These are phyloP conservation scores for Eudyptes chrysolophus DNA, from an alignment of 2,113 vertebrate genomes.

Conservation along the genomic window DNA sequence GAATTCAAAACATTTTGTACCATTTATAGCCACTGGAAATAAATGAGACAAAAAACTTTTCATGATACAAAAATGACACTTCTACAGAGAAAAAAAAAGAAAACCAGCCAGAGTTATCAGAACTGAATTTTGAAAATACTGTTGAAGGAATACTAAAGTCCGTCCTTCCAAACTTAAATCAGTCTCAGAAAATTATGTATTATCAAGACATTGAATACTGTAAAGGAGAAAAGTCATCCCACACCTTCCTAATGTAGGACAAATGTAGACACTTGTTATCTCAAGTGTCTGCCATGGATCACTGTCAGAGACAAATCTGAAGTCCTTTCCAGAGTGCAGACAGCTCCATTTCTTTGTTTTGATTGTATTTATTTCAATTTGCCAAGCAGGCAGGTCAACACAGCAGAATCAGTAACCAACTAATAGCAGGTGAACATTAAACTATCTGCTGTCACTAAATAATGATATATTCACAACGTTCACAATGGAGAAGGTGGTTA, in stretches of 20 bases:
- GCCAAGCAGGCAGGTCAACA: neutral
- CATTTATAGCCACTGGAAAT: neutral
- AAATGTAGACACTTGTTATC: constrained; percentile 15
- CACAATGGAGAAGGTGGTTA: neutral
- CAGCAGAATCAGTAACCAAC: neutral
- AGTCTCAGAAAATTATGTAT: neutral
- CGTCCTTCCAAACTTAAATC: neutral
- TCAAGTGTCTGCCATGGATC: neutral
- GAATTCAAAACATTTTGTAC: neutral
- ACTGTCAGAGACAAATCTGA: neutral
- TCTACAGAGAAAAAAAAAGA: neutral
- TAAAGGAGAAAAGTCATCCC: neutral
- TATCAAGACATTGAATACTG: neutral
- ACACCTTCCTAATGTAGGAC: neutral
- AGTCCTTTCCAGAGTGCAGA: neutral
- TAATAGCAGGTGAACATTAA: neutral
- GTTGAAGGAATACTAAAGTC: neutral
- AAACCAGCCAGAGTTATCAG: neutral
- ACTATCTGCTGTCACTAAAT: neutral
- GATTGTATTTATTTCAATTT: neutral
- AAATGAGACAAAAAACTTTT: neutral
- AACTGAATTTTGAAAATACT: neutral
- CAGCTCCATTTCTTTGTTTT: neutral
- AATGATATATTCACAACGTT: neutral
- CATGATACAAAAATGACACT: neutral